These are phyloP conservation scores for Asarcornis scutulata DNA, from an alignment of 2,113 vertebrate genomes.

Conservation along the genomic window DNA sequence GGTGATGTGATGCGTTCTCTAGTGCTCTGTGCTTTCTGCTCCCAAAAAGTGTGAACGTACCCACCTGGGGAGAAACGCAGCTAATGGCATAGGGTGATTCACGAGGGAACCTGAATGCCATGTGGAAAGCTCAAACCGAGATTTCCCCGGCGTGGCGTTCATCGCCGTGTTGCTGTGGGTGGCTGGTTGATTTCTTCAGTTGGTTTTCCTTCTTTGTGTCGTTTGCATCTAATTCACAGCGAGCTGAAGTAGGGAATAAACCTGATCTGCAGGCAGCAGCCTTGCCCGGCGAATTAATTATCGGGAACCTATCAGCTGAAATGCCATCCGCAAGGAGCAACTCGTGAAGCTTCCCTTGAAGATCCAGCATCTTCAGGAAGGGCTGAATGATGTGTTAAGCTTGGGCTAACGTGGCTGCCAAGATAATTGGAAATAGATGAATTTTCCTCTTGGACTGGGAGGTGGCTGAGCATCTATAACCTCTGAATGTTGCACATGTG, in stretches of 20 bases:
- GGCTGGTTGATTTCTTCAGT: neutral
- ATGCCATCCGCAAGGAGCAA: neutral
- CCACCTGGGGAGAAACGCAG: neutral
- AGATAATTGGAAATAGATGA: neutral
- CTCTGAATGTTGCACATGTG: neutral
- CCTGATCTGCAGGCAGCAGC: neutral
- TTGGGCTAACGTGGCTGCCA: neutral
- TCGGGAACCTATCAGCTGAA: neutral
- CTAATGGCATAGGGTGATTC: neutral
- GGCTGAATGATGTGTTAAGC: neutral
- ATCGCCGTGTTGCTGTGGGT: neutral
- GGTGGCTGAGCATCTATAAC: neutral
- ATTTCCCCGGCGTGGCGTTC: neutral
- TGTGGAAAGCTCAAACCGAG: neutral
- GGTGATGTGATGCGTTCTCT: neutral
- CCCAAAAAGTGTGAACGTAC: neutral
- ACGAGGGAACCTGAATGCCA: neutral
- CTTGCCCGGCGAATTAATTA: neutral
- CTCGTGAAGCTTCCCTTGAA: neutral
- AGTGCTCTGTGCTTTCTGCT: neutral
- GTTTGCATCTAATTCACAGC: neutral
- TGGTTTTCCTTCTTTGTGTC: neutral
- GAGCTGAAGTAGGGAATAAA: neutral
- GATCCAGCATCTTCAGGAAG: neutral
- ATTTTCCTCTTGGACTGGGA: neutral